These are phyloP conservation scores for Caenorhabditis imperialis DNA, from an alignment of 2,888 invertebrate species.

Conservation along the genomic window DNA sequence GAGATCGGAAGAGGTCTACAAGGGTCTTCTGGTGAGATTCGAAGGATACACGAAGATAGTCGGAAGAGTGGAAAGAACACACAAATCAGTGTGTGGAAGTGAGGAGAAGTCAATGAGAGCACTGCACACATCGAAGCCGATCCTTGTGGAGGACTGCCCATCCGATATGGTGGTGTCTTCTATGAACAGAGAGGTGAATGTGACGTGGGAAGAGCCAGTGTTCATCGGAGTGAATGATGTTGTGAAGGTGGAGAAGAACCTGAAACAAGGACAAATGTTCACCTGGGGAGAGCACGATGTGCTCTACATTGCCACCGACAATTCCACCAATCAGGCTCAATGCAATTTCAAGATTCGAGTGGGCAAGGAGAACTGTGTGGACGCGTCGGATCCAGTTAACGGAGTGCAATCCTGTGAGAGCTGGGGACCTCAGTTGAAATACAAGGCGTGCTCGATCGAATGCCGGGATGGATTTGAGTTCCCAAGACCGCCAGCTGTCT, in stretches of 20 bases:
- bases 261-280: slow-evolving; percentile 76
- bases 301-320: slow-evolving; percentile 77
- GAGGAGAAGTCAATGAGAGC: slow-evolving; percentile 76
- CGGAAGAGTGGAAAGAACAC: slow-evolving; percentile 77
- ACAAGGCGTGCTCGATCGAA: slow-evolving; percentile 86
- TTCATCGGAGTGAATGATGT: slow-evolving; percentile 68
- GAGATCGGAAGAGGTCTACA: slow-evolving; percentile 84
- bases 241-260: slow-evolving; percentile 72
- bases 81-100: slow-evolving; percentile 91
- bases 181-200: slow-evolving; percentile 80
- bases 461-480: slow-evolving; percentile 81
- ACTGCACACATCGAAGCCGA: background rate
- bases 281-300: slow-evolving; percentile 77
- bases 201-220: slow-evolving; percentile 75
- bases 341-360: slow-evolving; percentile 77
- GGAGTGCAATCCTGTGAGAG: slow-evolving; percentile 92
- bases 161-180: slow-evolving; percentile 95
- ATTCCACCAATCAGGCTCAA: slow-evolving; percentile 68
- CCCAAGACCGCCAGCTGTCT: slow-evolving; percentile 93
- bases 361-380: slow-evolving; percentile 91
- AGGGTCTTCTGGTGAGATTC: slow-evolving; percentile 90
- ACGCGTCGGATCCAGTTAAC: slow-evolving; percentile 89
- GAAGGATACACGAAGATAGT: slow-evolving; percentile 88
- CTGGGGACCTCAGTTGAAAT: slow-evolving; percentile 91
- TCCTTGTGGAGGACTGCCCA: slow-evolving; percentile 82